Evolutionary conservation across 2,113 vertebrate genomes (phyloP).

Genomic region (Nothocercus julius): DNA sequence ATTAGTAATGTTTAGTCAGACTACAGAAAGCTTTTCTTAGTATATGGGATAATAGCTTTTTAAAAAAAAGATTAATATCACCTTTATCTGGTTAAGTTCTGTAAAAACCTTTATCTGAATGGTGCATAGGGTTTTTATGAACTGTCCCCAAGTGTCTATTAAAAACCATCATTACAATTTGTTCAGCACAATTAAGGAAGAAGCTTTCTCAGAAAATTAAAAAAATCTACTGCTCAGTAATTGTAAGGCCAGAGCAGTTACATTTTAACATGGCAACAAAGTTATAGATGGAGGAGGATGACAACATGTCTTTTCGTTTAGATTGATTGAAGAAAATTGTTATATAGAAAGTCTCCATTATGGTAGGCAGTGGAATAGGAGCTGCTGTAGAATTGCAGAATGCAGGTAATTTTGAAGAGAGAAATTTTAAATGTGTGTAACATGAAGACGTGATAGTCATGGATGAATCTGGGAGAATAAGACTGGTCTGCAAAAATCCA

Average conservation of each 20-base stretch:
- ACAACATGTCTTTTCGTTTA: not conserved
- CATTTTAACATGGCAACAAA: not conserved
- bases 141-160: not conserved
- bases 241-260: not conserved
- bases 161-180: conserved; percentile 26
- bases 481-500: not conserved
- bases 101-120: conserved; percentile 17
- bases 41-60: conserved; percentile 8
- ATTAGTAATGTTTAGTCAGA: conserved; percentile 22
- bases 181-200: conserved; percentile 30
- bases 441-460: not conserved
- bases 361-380: not conserved
- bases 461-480: not conserved
- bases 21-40: not conserved
- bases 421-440: not conserved
- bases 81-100: conserved; percentile 34
- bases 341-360: not conserved
- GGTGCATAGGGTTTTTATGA: conserved; percentile 13
- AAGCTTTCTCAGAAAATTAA: conserved; percentile 11
- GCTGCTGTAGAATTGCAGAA: not conserved
- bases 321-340: conserved; percentile 25
- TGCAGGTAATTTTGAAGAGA: not conserved
- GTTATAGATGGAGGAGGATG: not conserved
- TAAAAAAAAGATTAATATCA: conserved; percentile 29
- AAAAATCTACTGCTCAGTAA: not conserved